Conservation (phyloP, 2,797 vertebrate species). For the Typhlichthys eigenmanni region DNA sequence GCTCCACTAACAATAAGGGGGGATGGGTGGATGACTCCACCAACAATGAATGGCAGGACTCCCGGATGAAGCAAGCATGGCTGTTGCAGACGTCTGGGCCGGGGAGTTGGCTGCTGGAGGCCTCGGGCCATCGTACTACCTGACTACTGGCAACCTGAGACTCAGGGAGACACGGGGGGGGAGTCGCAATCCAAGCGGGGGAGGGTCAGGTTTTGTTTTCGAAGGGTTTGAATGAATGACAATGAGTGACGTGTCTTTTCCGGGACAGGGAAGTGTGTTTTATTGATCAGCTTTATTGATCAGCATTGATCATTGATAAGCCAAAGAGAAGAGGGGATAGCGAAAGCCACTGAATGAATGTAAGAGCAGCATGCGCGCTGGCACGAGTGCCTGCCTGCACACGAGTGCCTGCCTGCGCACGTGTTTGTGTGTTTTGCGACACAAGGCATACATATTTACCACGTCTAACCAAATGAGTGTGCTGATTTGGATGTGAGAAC, state of each 20-base stretch:
- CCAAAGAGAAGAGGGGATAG: neutral
- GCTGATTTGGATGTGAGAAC: conserved; percentile 66
- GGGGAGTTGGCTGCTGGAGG: conserved; percentile 58
- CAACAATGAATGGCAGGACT: conserved; percentile 59
- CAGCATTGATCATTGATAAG: too few species aligned
- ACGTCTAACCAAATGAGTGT: conserved; percentile 58
- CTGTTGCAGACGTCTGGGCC: conserved; percentile 72
- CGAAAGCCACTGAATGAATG: conserved; percentile 23
- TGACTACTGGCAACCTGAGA: conserved; percentile 69
- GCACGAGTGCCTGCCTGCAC: conserved; percentile 5
- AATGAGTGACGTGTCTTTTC: conserved; percentile 5
- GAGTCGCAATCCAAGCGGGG: neutral
- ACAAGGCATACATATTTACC: conserved; percentile 65
- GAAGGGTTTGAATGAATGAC: conserved; percentile 12
- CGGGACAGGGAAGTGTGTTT: neutral
- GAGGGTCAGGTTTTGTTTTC: conserved; percentile 7
- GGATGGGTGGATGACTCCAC: conserved; percentile 36
- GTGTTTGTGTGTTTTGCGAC: conserved; percentile 13
- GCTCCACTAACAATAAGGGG: conserved; percentile 57
- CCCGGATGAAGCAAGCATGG: conserved; percentile 54
- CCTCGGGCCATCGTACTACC: conserved; percentile 66
- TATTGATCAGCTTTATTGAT: too few species aligned
- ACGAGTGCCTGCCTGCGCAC: conserved; percentile 3
- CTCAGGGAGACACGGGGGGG: neutral
- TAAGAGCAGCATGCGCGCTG: conserved; percentile 6